Conservation (phyloP, 1,140 invertebrate genomes). For the Papilio xuthus region DNA sequence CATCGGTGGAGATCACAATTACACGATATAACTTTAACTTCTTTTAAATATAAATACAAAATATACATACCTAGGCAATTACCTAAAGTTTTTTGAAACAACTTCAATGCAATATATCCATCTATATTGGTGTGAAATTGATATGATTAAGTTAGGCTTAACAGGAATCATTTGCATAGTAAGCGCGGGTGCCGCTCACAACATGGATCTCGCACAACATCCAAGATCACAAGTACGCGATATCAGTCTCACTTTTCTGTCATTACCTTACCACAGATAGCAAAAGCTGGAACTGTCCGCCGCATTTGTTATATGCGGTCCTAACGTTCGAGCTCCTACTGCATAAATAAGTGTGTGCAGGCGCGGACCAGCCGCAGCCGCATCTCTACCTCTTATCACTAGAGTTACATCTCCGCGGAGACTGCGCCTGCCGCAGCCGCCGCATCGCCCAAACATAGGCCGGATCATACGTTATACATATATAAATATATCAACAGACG, state of each 20-base stretch:
- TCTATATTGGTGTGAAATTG: conserved; percentile 78
- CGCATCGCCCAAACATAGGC: conserved; percentile 51
- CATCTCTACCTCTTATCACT: conserved; percentile 59
- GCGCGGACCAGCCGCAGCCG: conserved; percentile 71
- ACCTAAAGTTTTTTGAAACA: conserved; percentile 69
- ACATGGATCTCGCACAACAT: conserved; percentile 49
- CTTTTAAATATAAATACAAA: conserved; percentile 78
- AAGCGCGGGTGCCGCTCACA: conserved; percentile 51
- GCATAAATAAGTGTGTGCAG: conserved; percentile 65
- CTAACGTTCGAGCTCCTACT: conserved; percentile 56
- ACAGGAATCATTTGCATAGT: conserved; percentile 70
- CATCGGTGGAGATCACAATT: conserved; percentile 81
- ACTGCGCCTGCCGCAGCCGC: conserved; percentile 62
- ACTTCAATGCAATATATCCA: conserved; percentile 78
- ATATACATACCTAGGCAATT: conserved; percentile 74
- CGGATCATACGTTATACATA: conserved; percentile 16
- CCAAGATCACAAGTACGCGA: conserved; percentile 71
- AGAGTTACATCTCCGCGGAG: conserved; percentile 67
- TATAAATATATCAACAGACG: conserved; percentile 21
- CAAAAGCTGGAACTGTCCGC: conserved; percentile 18
- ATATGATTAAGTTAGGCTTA: conserved; percentile 65
- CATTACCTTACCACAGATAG: conserved; percentile 72
- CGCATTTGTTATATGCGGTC: conserved; percentile 45
- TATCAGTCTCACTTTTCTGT: conserved; percentile 81
- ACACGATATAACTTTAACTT: conserved; percentile 74